Evolutionary conservation across 1,140 invertebrate genomes (phyloP).

Genomic region (Rhagoletis zephyria): DNA sequence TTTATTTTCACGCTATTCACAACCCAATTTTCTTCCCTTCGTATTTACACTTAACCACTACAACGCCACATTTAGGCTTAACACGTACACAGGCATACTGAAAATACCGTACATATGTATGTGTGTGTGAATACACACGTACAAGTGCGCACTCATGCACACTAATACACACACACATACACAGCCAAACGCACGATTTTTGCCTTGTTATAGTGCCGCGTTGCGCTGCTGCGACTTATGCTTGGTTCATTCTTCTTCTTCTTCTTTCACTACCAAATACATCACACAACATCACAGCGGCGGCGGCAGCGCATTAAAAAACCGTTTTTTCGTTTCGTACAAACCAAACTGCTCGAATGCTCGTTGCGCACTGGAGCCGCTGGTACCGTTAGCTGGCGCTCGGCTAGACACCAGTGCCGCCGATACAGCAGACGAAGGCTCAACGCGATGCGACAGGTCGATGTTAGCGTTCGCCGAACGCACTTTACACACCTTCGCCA

Average conservation of each 20-base stretch:
- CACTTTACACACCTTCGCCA: background rate
- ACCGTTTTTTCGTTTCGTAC: slow-evolving; percentile 27
- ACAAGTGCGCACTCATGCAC: slow-evolving; percentile 4
- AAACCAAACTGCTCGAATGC: slow-evolving; percentile 51
- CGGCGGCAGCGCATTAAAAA: background rate
- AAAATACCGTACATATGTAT: background rate
- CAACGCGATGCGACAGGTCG: background rate
- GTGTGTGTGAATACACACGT: background rate
- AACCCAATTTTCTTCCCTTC: background rate
- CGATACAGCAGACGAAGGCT: background rate
- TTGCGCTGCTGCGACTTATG: slow-evolving; percentile 25
- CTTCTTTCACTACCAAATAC: slow-evolving; percentile 16
- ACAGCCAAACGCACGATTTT: background rate
- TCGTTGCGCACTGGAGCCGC: slow-evolving; percentile 30
- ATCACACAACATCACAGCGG: background rate
- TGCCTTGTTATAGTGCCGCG: background rate
- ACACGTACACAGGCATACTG: background rate
- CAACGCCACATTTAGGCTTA: background rate
- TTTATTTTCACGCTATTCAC: background rate
- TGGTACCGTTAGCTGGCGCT: slow-evolving; percentile 47
- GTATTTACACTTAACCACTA: slow-evolving; percentile 2
- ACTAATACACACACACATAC: background rate
- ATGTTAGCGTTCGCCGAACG: background rate
- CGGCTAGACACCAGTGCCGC: background rate
- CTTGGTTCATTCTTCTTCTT: background rate